These are phyloP conservation scores for Papilio polytes DNA, from an alignment of 1,140 invertebrate genomes.

Conservation along the genomic window DNA sequence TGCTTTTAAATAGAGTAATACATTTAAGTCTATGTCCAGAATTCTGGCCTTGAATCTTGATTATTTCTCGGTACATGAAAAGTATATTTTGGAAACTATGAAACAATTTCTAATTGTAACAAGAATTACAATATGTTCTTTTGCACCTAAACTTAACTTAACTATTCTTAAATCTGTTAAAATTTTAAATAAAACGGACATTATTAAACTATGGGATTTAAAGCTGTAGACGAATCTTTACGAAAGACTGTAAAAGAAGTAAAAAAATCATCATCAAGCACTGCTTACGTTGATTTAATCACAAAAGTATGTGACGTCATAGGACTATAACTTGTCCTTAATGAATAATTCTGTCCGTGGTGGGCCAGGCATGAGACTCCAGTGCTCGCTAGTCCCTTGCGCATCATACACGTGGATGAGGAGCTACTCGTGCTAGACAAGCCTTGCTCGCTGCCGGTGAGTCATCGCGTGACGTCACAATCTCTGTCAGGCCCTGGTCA, in stretches of 20 bases:
- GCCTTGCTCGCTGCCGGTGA: conserved; percentile 94
- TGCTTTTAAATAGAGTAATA: conserved; percentile 3
- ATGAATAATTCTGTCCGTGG: conserved; percentile 64
- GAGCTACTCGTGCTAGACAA: conserved; percentile 95
- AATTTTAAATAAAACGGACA: neutral
- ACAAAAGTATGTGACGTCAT: conserved; percentile 56
- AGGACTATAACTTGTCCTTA: conserved; percentile 52
- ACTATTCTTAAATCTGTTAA: neutral
- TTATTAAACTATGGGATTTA: neutral
- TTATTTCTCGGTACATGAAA: neutral
- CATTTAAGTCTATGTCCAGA: too few relatives aligned
- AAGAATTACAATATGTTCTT: neutral
- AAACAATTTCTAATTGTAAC: neutral
- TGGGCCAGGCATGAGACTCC: conserved; percentile 89
- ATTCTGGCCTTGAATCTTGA: neutral
- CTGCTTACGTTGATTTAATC: neutral
- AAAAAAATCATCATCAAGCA: neutral
- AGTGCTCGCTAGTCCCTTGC: conserved; percentile 89
- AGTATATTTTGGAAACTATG: neutral
- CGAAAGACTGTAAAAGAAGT: conserved; percentile 12
- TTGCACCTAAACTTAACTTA: neutral
- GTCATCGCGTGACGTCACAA: conserved; percentile 71
- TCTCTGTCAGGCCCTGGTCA: conserved; percentile 60
- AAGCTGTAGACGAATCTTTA: neutral
- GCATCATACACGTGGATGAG: conserved; percentile 92